Evolutionary conservation across 2,797 vertebrate species (phyloP).

Genomic region (Bucorvus abyssinicus): DNA sequence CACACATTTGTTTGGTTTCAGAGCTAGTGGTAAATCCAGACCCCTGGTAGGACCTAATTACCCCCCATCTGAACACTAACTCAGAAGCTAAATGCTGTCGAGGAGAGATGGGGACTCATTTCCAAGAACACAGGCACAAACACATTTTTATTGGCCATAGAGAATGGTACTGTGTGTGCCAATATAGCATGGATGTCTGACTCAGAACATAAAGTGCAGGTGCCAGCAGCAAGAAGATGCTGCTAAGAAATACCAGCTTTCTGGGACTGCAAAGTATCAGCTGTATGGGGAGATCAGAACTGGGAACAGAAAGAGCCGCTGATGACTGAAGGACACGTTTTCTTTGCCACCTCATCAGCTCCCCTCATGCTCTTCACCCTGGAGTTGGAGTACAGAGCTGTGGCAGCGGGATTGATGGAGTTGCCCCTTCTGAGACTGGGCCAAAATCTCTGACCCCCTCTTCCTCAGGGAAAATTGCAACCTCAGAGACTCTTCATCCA

Average conservation of each 20-base stretch:
- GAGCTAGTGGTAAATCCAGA: conserved; percentile 21
- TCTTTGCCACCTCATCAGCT: neutral
- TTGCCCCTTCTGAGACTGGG: neutral
- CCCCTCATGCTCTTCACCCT: neutral
- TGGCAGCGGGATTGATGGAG: neutral
- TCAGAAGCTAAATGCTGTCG: conserved; percentile 35
- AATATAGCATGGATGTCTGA: conserved; percentile 63
- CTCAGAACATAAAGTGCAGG: conserved; percentile 53
- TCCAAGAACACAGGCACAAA: conserved; percentile 57
- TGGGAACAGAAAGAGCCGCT: neutral
- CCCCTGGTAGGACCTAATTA: conserved; percentile 51
- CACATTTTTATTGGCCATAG: conserved; percentile 63
- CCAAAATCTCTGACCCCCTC: neutral
- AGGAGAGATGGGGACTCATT: conserved; percentile 43
- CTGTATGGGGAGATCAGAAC: conserved; percentile 40
- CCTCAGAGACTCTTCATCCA: neutral
- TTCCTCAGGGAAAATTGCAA: neutral
- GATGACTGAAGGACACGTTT: neutral
- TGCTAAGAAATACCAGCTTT: conserved; percentile 55
- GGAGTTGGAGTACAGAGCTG: neutral
- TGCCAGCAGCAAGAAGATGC: conserved; percentile 55
- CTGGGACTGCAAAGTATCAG: conserved; percentile 43
- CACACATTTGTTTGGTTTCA: neutral
- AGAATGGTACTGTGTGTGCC: conserved; percentile 47
- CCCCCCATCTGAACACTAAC: conserved; percentile 52